Conservation (phyloP, 1,140 invertebrate genomes). For the Ceratosolen solmsi region DNA sequence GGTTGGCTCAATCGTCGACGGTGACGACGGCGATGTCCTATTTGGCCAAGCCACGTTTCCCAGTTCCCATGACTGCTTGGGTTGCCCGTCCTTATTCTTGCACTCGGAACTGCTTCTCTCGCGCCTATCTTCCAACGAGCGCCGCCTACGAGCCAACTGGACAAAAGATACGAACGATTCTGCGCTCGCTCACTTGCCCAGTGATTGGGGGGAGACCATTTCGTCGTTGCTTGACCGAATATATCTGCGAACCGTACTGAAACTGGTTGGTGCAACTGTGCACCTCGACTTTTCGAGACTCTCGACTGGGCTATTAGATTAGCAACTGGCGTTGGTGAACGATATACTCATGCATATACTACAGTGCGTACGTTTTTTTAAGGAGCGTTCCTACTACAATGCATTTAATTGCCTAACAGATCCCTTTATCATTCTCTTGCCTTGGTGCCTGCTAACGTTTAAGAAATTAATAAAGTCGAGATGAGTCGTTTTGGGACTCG, state of each 20-base stretch:
- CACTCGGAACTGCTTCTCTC: background rate
- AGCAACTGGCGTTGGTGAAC: background rate
- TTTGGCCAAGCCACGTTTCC: background rate
- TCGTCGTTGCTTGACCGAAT: background rate
- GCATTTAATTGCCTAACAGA: too few relatives aligned
- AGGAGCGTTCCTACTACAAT: too few relatives aligned
- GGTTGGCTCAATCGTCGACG: background rate
- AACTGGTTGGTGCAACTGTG: constrained; percentile 4
- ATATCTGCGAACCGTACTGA: background rate
- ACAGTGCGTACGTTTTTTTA: too few relatives aligned
- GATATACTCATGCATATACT: background rate
- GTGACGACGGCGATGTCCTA: background rate
- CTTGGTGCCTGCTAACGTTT: too few relatives aligned
- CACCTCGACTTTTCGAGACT: constrained; percentile 10
- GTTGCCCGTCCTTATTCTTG: background rate
- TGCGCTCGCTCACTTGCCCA: constrained; percentile 1
- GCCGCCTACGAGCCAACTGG: background rate
- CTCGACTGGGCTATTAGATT: background rate
- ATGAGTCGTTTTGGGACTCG: too few relatives aligned
- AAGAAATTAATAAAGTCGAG: too few relatives aligned
- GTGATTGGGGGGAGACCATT: background rate
- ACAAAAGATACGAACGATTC: background rate
- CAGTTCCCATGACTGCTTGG: background rate
- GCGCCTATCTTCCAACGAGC: background rate
- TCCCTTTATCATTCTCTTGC: too few relatives aligned